These are phyloP conservation scores for Thripadectes ignobilis DNA, from an alignment of 2,797 vertebrate genomes.

Conservation along the genomic window DNA sequence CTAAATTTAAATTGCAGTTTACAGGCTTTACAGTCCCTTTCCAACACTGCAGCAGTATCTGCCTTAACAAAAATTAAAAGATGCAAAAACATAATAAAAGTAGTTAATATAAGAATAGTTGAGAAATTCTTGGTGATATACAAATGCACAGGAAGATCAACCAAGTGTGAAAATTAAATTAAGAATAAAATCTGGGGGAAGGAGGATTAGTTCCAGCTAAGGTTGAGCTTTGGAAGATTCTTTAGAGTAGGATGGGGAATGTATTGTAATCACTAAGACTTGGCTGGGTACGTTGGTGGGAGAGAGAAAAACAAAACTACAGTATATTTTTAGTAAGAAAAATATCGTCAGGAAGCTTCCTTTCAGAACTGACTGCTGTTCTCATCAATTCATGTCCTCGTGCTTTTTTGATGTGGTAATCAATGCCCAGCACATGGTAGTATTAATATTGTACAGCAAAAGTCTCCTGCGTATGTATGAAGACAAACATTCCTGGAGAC, in stretches of 20 bases:
- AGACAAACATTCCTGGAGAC: background rate
- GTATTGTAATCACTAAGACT: background rate
- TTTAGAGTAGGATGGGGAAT: background rate
- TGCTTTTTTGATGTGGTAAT: background rate
- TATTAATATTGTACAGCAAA: fast-evolving
- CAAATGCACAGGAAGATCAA: background rate
- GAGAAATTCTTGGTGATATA: background rate
- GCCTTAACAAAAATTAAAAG: background rate
- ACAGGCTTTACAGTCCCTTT: background rate
- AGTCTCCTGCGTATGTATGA: background rate
- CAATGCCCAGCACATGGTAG: background rate
- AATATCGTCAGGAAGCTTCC: background rate
- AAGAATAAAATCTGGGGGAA: background rate
- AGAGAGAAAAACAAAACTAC: background rate
- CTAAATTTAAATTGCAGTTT: background rate
- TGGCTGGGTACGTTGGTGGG: background rate
- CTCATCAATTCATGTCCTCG: background rate
- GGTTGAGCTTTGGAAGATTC: background rate
- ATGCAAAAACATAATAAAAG: background rate
- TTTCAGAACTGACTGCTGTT: background rate
- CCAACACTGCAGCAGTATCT: background rate
- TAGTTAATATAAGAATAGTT: background rate
- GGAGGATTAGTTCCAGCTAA: background rate
- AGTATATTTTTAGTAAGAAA: background rate
- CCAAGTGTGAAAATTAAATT: slow-evolving; percentile 23